Percentiles rank a stretch among this genome's conserved stretches.
phyloP scores from a whole-genome alignment of 2,888 invertebrate genomes.

The Leucozona laternaria region DNA sequence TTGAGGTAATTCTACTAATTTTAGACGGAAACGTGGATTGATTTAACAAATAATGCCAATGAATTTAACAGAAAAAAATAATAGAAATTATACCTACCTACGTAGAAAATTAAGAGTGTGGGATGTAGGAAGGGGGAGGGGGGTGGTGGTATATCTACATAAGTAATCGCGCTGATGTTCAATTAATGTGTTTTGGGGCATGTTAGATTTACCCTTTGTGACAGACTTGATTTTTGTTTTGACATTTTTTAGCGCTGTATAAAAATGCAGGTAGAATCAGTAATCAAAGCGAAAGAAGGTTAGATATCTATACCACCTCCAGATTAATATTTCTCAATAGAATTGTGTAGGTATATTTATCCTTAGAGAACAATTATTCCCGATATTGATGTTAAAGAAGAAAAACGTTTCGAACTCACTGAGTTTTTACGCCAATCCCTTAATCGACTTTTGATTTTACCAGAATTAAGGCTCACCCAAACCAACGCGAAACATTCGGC shows the following conservation, averaged over 20 bases:
- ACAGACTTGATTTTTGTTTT: conserved; percentile 9
- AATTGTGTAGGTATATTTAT: too few relatives aligned
- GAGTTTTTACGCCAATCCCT: too few relatives aligned
- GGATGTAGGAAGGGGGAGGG: not conserved
- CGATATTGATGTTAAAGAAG: too few relatives aligned
- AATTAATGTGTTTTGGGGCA: conserved; percentile 18
- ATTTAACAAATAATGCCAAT: conserved; percentile 19
- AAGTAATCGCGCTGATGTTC: conserved; percentile 32
- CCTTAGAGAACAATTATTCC: too few relatives aligned
- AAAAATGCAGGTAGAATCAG: too few relatives aligned
- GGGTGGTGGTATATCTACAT: not conserved
- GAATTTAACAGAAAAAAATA: not conserved
- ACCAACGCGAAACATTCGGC: too few relatives aligned
- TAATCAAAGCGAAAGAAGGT: too few relatives aligned
- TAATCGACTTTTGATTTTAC: too few relatives aligned
- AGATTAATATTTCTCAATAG: too few relatives aligned
- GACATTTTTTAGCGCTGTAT: not conserved
- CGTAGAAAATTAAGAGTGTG: conserved; percentile 2
- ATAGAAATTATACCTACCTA: not conserved
- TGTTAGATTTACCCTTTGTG: conserved; percentile 10
- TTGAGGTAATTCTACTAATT: conserved; percentile 48
- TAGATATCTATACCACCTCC: not conserved
- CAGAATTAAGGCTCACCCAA: too few relatives aligned
- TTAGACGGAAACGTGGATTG: conserved; percentile 37
- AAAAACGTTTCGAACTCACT: too few relatives aligned